Percentiles rank a stretch among this genome's conserved stretches.
phyloP scores from a whole-genome alignment of 2,113 vertebrate species.

The Megatriorchis doriae region DNA sequence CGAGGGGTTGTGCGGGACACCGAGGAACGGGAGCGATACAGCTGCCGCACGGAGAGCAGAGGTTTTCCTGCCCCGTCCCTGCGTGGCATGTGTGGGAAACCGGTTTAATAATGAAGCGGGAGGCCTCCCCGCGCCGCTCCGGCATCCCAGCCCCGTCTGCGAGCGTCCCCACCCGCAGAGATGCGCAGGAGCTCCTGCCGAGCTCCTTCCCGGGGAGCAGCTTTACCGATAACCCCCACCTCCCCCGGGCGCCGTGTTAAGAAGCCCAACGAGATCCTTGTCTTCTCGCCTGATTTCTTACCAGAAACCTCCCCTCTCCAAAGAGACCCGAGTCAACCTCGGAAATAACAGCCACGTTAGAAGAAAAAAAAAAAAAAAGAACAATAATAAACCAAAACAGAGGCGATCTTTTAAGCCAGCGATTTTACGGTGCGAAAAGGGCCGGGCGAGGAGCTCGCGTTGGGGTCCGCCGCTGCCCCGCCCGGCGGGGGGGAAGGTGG shows the following conservation, averaged over 20 bases:
- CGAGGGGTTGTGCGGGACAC: neutral
- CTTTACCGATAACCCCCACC: fast-evolving
- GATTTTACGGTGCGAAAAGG: neutral
- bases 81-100: neutral
- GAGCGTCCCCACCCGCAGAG: neutral
- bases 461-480: neutral
- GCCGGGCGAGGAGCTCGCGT: neutral
- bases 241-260: neutral
- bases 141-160: neutral
- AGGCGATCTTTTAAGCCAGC: neutral
- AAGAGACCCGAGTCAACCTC: neutral
- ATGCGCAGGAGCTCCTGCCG: neutral
- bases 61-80: neutral
- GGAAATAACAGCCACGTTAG: neutral
- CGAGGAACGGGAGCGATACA: neutral
- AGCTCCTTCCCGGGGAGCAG: neutral
- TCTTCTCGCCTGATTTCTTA: neutral
- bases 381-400: neutral
- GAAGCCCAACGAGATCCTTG: neutral
- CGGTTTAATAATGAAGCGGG: neutral
- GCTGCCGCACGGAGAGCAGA: neutral
- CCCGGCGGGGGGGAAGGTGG: neutral
- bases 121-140: neutral
- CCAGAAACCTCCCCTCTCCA: neutral
- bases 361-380: fast-evolving